Evolutionary conservation across 2,888 invertebrate genomes (phyloP).

Genomic region (Tethea ocularis): DNA sequence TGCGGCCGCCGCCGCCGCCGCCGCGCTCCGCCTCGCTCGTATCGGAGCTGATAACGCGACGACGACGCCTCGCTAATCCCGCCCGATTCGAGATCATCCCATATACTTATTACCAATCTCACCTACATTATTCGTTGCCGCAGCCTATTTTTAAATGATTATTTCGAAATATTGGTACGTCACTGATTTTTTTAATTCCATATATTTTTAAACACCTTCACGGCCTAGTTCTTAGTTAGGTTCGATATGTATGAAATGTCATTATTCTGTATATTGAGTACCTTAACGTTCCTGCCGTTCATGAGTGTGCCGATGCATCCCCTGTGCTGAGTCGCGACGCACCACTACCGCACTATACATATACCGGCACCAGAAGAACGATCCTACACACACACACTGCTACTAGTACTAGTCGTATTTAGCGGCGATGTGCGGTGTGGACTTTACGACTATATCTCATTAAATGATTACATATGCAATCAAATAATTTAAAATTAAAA

Average conservation of each 20-base stretch:
- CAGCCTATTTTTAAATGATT: not conserved
- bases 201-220: too few species aligned
- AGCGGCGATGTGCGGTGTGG: not conserved
- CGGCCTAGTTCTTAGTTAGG: too few species aligned
- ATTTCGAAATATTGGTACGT: not conserved
- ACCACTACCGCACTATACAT: not conserved
- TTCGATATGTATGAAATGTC: too few species aligned
- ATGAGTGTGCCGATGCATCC: not conserved
- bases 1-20: conserved; percentile 17
- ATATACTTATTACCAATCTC: not conserved
- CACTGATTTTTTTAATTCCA: too few species aligned
- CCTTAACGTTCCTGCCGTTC: not conserved
- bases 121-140: not conserved
- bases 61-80: not conserved
- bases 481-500: not conserved
- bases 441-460: not conserved
- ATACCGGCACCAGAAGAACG: not conserved
- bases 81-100: conserved; percentile 1
- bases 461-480: not conserved
- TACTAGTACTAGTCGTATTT: not conserved
- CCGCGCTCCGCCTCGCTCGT: conserved; percentile 6
- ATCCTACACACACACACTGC: not conserved
- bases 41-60: conserved; percentile 3
- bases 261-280: not conserved
- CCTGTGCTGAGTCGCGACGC: not conserved